Conservation (phyloP, 1,140 invertebrate genomes). For the Ips nitidus region DNA sequence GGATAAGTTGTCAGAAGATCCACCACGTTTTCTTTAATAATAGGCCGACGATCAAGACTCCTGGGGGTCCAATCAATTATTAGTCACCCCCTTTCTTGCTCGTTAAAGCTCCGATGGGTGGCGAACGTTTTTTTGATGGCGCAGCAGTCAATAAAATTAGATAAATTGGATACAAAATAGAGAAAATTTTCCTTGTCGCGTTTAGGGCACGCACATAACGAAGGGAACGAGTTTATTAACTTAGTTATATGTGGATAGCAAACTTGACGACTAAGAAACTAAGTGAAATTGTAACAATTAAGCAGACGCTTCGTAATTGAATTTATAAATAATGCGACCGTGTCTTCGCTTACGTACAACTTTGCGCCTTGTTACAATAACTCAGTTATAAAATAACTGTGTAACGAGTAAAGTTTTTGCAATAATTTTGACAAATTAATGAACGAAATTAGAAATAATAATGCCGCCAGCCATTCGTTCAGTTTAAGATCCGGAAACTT, state of each 20-base stretch:
- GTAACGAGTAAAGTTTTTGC: slow-evolving; percentile 25
- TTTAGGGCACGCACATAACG: slow-evolving; percentile 4
- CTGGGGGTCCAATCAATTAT: background rate
- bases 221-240: slow-evolving; percentile 9
- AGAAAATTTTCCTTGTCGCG: slow-evolving; percentile 7
- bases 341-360: background rate
- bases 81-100: background rate
- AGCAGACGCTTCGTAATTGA: background rate
- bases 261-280: background rate
- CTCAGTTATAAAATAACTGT: slow-evolving; percentile 26
- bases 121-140: background rate
- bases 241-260: slow-evolving; percentile 10
- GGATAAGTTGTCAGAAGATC: background rate
- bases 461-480: slow-evolving; percentile 27
- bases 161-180: slow-evolving; percentile 17
- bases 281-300: background rate
- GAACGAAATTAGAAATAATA: slow-evolving; percentile 36
- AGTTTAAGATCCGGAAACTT: slow-evolving; percentile 30
- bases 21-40: background rate
- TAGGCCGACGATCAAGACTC: background rate
- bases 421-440: slow-evolving; percentile 38
- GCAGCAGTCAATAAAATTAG: slow-evolving; percentile 18
- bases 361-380: slow-evolving; percentile 19
- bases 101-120: slow-evolving; percentile 12
- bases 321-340: background rate